Base-by-base conservation (phyloP, 1,140 invertebrate genomes). In the Drosophila ercepeae region DNA sequence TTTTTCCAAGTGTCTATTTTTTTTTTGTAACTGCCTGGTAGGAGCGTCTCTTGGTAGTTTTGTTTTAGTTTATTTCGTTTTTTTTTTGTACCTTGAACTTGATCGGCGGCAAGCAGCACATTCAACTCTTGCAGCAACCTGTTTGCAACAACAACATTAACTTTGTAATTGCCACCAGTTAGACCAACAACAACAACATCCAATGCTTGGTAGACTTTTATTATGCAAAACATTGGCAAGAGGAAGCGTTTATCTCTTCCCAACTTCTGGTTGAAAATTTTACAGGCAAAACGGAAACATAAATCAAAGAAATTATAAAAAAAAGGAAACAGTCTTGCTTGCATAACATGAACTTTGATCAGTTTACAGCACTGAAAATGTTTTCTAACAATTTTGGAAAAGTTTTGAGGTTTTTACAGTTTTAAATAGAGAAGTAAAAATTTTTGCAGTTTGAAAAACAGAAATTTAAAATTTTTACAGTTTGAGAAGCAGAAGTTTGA, bases 21-120 rank as follows among this genome's bases (percentile, higher is more conserved):
- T 25, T 36, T 27, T 36, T 32, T n/a, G 39, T 32, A 11, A 11
- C 16, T 42, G 7, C 36, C 36, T 16, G 4, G 14, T 5, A 14
- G 5, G 8, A 18, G 49, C 13, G 53, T 50, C 41, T 5, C 16
- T 11, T 11, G 8, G 14, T 45, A 19, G 14, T 6, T 50, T 8
- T 42, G 25, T n/a, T n/a, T n/a, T n/a, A n/a, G n/a, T n/a, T n/a
- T n/a, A n/a, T n/a, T 29, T 39, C 42, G 39, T 25, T 13, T 49
- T 34, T n/a, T n/a, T 16, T 34, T 39, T 65, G 82, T 86, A 84
- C 79, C 79, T 84, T 84, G 81, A 84, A 84, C 79, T 84, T 84
- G 79, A 79, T 83, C 75, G 65, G 57, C 55, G 3, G 29, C 29
- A 65, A n/a, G 29, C 29, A 65, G 78, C 78, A 53, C 78, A 83